phyloP scores from a whole-genome alignment of 2,888 invertebrate species.

The Galerucella nymphaeae region DNA sequence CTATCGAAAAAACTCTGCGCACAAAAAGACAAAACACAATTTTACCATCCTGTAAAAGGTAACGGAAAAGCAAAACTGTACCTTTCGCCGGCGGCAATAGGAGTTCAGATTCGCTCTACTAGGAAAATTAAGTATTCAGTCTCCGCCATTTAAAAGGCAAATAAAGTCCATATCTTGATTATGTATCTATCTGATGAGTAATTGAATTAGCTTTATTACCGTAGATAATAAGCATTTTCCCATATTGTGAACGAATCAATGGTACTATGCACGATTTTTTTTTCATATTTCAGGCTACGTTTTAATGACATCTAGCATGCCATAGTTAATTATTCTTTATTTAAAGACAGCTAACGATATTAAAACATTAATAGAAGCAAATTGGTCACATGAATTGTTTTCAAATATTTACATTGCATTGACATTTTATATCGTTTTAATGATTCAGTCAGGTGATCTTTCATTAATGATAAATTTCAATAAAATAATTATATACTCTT shows the following conservation, averaged over 20 bases:
- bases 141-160: conserved; percentile 41
- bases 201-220: conserved; percentile 38
- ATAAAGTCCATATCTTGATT: conserved; percentile 43
- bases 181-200: conserved; percentile 41
- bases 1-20: too few relatives aligned
- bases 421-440: neutral
- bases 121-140: conserved; percentile 41
- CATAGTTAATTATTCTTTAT: conserved; percentile 24
- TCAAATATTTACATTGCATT: neutral
- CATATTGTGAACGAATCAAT: conserved; percentile 25
- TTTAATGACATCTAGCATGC: conserved; percentile 31
- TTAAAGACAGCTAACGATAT: conserved; percentile 3
- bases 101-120: conserved; percentile 36
- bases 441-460: conserved; percentile 1
- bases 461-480: neutral
- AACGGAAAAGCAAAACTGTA: conserved; percentile 24
- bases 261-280: conserved; percentile 30
- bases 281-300: conserved; percentile 7
- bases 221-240: conserved; percentile 33
- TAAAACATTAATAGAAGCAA: conserved; percentile 1
- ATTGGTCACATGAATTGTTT: conserved; percentile 12
- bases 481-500: neutral
- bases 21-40: neutral
- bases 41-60: conserved; percentile 25
- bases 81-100: conserved; percentile 30